Evolutionary conservation across 2,888 invertebrate species (phyloP).

Genomic region (Eueremaeus valkanovi): DNA sequence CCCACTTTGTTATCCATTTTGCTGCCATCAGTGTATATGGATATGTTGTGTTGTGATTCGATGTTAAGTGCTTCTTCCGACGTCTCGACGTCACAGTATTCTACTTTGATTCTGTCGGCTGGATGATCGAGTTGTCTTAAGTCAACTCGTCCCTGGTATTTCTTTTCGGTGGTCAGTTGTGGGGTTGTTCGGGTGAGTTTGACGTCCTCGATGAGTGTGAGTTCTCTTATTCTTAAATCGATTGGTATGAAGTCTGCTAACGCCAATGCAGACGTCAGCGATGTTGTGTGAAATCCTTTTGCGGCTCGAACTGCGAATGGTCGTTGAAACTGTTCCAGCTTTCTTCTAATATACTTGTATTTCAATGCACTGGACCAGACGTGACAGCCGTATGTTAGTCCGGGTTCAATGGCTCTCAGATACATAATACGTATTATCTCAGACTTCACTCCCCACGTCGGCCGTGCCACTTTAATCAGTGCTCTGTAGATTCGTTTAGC

Average conservation of each 20-base stretch:
- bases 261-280: background rate
- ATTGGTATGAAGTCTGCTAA: background rate
- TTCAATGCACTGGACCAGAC: background rate
- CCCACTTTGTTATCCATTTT: constrained; percentile 21
- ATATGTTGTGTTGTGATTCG: too few species aligned
- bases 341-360: background rate
- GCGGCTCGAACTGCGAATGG: background rate
- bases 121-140: background rate
- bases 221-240: background rate
- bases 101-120: too few species aligned
- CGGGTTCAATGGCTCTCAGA: background rate
- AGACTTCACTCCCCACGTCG: background rate
- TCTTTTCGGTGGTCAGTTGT: background rate
- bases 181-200: background rate
- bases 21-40: constrained; percentile 32
- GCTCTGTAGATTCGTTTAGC: background rate
- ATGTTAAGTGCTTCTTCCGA: too few species aligned
- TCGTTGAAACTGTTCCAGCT: background rate
- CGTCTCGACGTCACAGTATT: too few species aligned
- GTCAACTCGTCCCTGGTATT: background rate
- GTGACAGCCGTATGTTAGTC: background rate
- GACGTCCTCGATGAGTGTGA: background rate
- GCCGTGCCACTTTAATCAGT: background rate
- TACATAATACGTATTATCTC: background rate
- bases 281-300: constrained; percentile 19